Conservation (phyloP, 2,888 invertebrate genomes). For the Zelleria hepariella region DNA sequence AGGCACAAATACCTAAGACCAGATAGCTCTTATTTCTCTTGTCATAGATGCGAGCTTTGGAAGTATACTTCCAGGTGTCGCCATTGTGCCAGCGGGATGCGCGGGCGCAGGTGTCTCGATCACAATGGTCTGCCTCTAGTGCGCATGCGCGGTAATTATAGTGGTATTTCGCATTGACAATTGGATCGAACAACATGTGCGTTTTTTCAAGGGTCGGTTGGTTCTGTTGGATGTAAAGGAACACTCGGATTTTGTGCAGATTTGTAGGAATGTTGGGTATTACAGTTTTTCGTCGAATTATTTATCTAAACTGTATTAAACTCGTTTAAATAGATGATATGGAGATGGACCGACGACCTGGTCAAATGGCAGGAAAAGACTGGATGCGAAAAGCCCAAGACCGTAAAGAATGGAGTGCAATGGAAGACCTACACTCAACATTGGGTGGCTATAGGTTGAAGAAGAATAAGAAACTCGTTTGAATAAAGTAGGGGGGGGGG, state of each 20-base stretch:
- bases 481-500: too few relatives aligned
- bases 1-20: neutral
- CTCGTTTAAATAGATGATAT: too few relatives aligned
- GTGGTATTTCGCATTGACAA: conserved; percentile 31
- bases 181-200: neutral
- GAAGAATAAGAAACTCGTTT: too few relatives aligned
- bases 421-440: too few relatives aligned
- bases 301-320: too few relatives aligned
- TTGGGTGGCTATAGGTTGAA: too few relatives aligned
- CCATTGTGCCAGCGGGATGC: conserved; percentile 16
- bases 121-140: conserved; percentile 8
- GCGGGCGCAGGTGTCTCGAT: conserved; percentile 45
- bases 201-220: neutral
- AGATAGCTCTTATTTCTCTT: neutral
- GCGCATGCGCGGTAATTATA: conserved; percentile 32
- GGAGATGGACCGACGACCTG: too few relatives aligned
- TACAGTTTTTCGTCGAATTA: neutral
- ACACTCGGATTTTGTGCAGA: conserved; percentile 11
- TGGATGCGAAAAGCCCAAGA: too few relatives aligned
- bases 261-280: neutral
- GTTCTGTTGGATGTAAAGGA: too few relatives aligned
- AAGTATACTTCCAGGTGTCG: neutral
- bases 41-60: neutral
- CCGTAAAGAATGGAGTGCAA: too few relatives aligned
- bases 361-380: too few relatives aligned